Percentiles rank a stretch among this genome's conserved stretches.
Conservation (phyloP, 2,888 invertebrate species). For the Microchrysa polita region DNA sequence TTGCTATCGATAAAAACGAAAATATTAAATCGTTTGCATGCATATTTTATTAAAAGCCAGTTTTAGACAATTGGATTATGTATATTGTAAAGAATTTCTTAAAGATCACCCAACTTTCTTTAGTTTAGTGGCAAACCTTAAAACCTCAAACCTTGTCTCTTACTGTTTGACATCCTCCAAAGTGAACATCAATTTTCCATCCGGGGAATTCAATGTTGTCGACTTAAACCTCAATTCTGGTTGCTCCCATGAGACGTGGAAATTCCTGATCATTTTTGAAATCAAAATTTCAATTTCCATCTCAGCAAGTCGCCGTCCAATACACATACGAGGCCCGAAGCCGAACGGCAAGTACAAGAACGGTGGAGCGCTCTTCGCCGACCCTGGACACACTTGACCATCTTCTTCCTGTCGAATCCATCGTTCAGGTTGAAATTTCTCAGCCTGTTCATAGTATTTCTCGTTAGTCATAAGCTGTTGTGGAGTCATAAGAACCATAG, state of each 20-base stretch:
- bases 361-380: conserved; percentile 57
- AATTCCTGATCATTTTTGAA: conserved; percentile 60
- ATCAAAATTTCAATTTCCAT: conserved; percentile 71
- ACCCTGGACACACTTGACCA: conserved; percentile 34
- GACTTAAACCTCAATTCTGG: conserved; percentile 55
- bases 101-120: too few relatives aligned
- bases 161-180: conserved; percentile 54
- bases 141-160: too few relatives aligned
- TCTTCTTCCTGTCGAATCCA: conserved; percentile 67
- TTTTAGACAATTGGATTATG: too few relatives aligned
- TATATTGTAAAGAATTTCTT: too few relatives aligned
- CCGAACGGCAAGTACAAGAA: conserved; percentile 75
- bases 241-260: conserved; percentile 56
- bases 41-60: too few relatives aligned
- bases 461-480: not conserved
- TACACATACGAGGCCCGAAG: conserved; percentile 73
- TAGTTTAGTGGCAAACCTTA: too few relatives aligned
- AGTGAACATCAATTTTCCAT: conserved; percentile 61
- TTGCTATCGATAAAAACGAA: too few relatives aligned
- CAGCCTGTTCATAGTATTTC: conserved; percentile 69
- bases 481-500: not conserved
- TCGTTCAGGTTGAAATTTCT: conserved; percentile 73
- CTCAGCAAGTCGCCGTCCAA: conserved; percentile 77
- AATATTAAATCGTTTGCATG: too few relatives aligned
- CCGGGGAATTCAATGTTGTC: conserved; percentile 59